A percentile compares a stretch with the other conserved stretches of the same genome.
phyloP scores from a whole-genome alignment of 2,888 invertebrate genomes.

The Drosophila helvetica region DNA sequence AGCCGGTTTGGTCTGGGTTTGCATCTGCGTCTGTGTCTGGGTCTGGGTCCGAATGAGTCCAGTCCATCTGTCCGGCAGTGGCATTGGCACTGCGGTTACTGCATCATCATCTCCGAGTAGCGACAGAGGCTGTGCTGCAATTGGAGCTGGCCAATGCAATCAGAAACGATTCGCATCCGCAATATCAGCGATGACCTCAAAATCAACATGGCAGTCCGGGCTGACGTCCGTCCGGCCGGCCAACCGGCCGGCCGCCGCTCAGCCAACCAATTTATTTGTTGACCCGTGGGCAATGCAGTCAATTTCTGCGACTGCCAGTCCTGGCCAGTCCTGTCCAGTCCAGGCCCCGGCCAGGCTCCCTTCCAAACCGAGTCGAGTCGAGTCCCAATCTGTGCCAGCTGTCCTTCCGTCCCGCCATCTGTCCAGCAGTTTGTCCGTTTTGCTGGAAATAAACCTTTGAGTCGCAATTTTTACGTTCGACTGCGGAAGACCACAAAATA shows the following conservation, averaged over 20 bases:
- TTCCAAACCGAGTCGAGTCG: slow-evolving; percentile 7
- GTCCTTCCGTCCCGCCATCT: slow-evolving; percentile 12
- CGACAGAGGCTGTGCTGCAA: slow-evolving; percentile 40
- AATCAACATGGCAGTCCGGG: slow-evolving; percentile 68
- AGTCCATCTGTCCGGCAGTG: slow-evolving; percentile 20
- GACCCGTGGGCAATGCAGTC: slow-evolving; percentile 80
- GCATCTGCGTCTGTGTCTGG: slow-evolving; percentile 12
- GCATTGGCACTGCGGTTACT: slow-evolving; percentile 29
- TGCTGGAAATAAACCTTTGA: slow-evolving; percentile 74
- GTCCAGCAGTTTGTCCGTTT: slow-evolving; percentile 35
- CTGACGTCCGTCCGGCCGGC: not conserved
- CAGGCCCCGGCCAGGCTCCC: not conserved
- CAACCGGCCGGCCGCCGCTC: slow-evolving; percentile 18
- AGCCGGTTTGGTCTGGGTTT: slow-evolving; percentile 11
- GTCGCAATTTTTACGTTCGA: slow-evolving; percentile 79
- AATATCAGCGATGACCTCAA: slow-evolving; percentile 80
- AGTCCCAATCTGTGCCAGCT: slow-evolving; percentile 60
- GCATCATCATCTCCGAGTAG: slow-evolving; percentile 42
- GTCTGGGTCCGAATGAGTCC: not conserved
- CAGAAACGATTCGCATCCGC: slow-evolving; percentile 79
- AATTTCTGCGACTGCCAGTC: slow-evolving; percentile 74
- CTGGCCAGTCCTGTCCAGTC: slow-evolving; percentile 45
- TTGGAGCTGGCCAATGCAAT: slow-evolving; percentile 70
- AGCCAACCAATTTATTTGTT: slow-evolving; percentile 75
- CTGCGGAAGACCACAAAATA: slow-evolving; percentile 83